Evolutionary conservation across 2,113 vertebrate genomes (phyloP).

Genomic region (Indicator indicator): DNA sequence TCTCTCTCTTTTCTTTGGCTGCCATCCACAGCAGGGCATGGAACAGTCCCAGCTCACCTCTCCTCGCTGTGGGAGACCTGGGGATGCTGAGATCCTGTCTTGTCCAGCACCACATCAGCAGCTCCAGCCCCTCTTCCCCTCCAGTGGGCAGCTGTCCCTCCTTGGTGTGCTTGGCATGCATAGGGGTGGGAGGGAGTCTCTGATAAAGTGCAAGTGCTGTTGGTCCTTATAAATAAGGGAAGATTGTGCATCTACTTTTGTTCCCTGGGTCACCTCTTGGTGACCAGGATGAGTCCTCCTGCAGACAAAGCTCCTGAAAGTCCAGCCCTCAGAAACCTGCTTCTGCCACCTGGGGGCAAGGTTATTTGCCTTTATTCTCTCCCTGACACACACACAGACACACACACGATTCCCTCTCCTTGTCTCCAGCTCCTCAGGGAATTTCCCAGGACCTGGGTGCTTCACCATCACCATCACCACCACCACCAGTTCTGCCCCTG

Average conservation of each 20-base stretch:
- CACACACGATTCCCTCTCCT: background rate
- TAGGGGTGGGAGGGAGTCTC: background rate
- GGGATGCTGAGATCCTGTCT: background rate
- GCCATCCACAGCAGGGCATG: background rate
- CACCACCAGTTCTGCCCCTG: fast-evolving
- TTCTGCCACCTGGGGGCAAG: background rate
- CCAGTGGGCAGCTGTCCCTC: background rate
- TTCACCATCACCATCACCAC: background rate
- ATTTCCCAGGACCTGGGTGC: background rate
- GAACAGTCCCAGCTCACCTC: background rate
- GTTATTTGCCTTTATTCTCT: background rate
- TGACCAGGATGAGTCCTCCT: background rate
- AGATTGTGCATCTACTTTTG: constrained; percentile 11
- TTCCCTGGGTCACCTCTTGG: background rate
- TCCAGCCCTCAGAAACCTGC: background rate
- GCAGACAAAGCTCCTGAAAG: background rate
- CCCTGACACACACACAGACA: background rate
- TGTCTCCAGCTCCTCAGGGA: background rate
- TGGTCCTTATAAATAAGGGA: constrained; percentile 40
- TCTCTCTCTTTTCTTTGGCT: background rate
- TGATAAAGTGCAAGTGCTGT: constrained; percentile 47
- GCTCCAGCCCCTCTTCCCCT: background rate
- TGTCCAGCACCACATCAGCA: fast-evolving
- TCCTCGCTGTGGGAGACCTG: background rate
- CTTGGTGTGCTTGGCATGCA: background rate